A percentile compares a stretch with the other conserved stretches of the same genome.
Conservation (phyloP, 2,113 vertebrate species). For the Microtus richardsoni region DNA sequence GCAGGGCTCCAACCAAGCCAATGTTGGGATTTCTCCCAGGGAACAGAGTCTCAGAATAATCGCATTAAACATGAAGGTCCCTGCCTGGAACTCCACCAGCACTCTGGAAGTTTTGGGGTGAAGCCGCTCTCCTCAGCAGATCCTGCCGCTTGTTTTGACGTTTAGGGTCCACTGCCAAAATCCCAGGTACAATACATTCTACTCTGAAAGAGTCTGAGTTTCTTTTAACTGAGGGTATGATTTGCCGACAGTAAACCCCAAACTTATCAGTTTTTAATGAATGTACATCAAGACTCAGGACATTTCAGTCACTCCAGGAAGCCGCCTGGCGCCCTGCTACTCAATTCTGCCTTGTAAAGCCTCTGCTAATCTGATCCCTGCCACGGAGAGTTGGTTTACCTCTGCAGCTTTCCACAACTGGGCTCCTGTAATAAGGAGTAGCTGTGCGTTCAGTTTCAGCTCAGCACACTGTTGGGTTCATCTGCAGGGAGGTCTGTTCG, state of each 20-base stretch:
- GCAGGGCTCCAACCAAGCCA: not conserved
- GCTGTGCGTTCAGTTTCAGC: not conserved
- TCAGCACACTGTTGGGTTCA: not conserved
- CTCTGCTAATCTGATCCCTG: not conserved
- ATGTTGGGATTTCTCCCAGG: not conserved
- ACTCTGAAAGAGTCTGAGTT: not conserved
- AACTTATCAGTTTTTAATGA: not conserved
- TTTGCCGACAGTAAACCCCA: not conserved
- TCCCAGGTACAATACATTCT: no score
- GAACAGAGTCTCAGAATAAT: not conserved
- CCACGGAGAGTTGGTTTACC: not conserved
- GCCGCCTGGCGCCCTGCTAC: not conserved
- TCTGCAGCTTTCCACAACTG: not conserved
- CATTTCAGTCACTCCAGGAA: not conserved
- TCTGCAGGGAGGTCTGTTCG: no score
- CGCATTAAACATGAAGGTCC: not conserved
- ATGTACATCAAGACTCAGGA: not conserved
- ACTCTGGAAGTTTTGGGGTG: not conserved
- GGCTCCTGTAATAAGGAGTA: no score
- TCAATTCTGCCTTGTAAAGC: not conserved
- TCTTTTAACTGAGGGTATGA: not conserved
- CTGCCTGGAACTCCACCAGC: not conserved
- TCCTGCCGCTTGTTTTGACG: not conserved
- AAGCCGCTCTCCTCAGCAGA: not conserved
- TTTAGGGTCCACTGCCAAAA: not conserved